A percentile compares a stretch with the other conserved stretches of the same genome.
Evolutionary conservation across 1,140 invertebrate genomes (phyloP).

Genomic region (Sitophilus oryzae): DNA sequence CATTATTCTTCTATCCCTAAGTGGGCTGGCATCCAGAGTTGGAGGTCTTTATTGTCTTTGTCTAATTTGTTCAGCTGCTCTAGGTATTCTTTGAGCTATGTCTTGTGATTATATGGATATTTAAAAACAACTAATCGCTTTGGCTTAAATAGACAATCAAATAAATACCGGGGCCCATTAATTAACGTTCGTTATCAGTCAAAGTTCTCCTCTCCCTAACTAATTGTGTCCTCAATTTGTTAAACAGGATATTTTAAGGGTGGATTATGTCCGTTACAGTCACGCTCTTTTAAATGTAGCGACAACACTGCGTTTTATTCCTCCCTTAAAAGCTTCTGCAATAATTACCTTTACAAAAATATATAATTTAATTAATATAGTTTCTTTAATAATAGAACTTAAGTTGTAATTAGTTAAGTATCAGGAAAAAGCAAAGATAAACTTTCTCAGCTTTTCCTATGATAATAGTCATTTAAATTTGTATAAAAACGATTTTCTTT

Average conservation of each 20-base stretch:
- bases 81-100: too few species aligned
- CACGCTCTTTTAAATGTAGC: not conserved
- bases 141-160: conserved; percentile 23
- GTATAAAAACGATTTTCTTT: too few species aligned
- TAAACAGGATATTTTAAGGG: conserved; percentile 18
- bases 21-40: too few species aligned
- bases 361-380: not conserved
- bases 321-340: not conserved
- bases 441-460: too few species aligned
- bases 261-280: conserved; percentile 11
- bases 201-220: conserved; percentile 13
- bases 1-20: too few species aligned
- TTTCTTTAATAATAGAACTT: not conserved
- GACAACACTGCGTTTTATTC: not conserved
- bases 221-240: conserved; percentile 26
- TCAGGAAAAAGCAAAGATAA: too few species aligned
- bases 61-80: too few species aligned
- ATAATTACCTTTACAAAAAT: not conserved
- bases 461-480: too few species aligned
- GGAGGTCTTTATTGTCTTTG: too few species aligned
- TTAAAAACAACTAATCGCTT: conserved; percentile 15
- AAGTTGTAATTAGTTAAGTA: too few species aligned
- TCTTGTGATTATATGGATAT: too few species aligned
- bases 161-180: conserved; percentile 24
- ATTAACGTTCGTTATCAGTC: conserved; percentile 23